Conservation (phyloP, 2,888 invertebrate species). For the Phalangium opilio region DNA sequence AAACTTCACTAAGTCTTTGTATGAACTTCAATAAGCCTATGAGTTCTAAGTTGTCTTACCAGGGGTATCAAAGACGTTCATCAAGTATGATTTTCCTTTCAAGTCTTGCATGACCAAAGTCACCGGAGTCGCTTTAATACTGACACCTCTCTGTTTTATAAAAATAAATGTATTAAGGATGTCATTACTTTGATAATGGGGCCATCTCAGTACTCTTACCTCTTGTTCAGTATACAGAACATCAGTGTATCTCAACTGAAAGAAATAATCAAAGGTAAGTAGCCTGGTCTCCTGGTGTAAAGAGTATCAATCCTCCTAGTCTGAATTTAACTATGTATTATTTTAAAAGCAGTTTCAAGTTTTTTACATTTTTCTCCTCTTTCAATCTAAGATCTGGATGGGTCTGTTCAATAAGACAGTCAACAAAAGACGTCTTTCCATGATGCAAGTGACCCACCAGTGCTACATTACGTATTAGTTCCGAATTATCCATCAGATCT, state of each 20-base stretch:
- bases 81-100: conserved; percentile 84
- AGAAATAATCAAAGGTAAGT: no score
- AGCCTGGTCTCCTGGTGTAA: no score
- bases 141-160: conserved; percentile 56
- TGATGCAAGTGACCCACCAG: conserved; percentile 94
- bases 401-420: conserved; percentile 90
- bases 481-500: conserved; percentile 94
- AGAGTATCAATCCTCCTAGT: no score
- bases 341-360: no score
- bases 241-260: conserved; percentile 69
- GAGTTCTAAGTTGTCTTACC: conserved; percentile 26
- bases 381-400: conserved; percentile 63
- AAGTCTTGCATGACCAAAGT: conserved; percentile 84
- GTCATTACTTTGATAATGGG: background rate
- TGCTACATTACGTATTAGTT: conserved; percentile 86
- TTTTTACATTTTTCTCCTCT: conserved; percentile 36
- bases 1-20: no score
- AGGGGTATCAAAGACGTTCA: conserved; percentile 94
- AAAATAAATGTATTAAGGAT: conserved; percentile 5
- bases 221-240: conserved; percentile 94
- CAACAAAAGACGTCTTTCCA: conserved; percentile 96
- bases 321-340: no score
- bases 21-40: background rate
- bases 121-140: conserved; percentile 90
- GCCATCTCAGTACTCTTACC: conserved; percentile 20